Base-by-base conservation (phyloP, 2,888 invertebrate genomes). In the Tinea pellionella region DNA sequence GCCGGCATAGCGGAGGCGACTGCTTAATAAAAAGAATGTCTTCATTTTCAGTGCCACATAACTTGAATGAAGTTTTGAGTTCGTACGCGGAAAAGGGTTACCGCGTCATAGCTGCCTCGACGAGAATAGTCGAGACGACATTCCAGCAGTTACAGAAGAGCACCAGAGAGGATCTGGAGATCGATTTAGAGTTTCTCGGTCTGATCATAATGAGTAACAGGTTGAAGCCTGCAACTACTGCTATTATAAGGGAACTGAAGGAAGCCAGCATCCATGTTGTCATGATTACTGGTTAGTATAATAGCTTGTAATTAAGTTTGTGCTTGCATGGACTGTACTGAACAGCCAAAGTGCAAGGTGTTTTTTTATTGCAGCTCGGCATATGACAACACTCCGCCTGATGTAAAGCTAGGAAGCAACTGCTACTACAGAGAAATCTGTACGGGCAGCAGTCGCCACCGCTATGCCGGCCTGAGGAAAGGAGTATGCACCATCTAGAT, bases 131-230 rank as follows among this genome's bases (percentile, higher is more conserved):
- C 59, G 89, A 90, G 63, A 88, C 89, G 42, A 91, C 91, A 2
- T 92, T 92, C 69, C 90, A 92, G 8, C 92, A 94, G 74, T 89
- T 94, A 9, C 92, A 94, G 71, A 89, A 92, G 62, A 89, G 95
- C 67, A 89, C 90, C 19, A 89, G 96, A 37, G 95, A 96, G 1
- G 80, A 86, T 77, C 91, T 96, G 41, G 98, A 98, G 79, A 88
- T 88, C 18, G 94, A 95, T 65, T 81, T 97, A 65, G 92, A 90
- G 62, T 95, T 96, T 73, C 81, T 96, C 4, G 97, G 97, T 0
- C 90, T 99, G 65, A 93, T 99, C 11, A 92, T 99, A 8, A 90
- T 99, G 87, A 99, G 99, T 78, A 99, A 99, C 80, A 90, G 96
- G 0, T 83, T 99, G 60, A 99, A 99, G 73, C 92, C 93, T 0